Evolutionary conservation across 2,888 invertebrate species (phyloP).

Genomic region (Xestia c-nigrum): DNA sequence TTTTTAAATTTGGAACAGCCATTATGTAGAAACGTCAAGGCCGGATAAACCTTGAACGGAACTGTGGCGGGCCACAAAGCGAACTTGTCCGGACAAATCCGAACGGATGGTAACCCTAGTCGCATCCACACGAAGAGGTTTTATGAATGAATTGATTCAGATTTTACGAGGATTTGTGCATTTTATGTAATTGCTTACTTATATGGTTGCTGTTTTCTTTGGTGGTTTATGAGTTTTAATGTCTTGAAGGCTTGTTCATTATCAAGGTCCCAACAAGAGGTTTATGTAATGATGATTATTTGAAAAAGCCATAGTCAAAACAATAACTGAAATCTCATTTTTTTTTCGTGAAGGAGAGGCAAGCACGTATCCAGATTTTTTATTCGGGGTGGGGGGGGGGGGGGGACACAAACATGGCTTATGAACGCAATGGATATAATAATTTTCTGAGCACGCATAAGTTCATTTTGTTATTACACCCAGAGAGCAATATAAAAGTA

Average conservation of each 20-base stretch:
- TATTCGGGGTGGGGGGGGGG: too few relatives aligned
- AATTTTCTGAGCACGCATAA: too few relatives aligned
- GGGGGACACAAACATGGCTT: too few relatives aligned
- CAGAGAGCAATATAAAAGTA: too few relatives aligned
- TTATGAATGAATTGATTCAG: conserved; percentile 45
- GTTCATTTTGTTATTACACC: too few relatives aligned
- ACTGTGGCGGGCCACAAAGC: neutral
- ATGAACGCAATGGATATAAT: too few relatives aligned
- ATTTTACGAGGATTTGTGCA: conserved; percentile 10
- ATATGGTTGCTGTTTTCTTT: conserved; percentile 2
- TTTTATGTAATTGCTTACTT: conserved; percentile 6
- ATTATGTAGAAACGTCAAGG: neutral
- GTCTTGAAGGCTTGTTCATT: conserved; percentile 8
- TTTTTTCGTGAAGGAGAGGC: neutral
- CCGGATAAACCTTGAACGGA: neutral
- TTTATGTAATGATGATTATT: neutral
- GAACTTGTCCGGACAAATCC: neutral
- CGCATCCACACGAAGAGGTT: conserved; percentile 26
- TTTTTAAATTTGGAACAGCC: too few relatives aligned
- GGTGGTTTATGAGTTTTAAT: conserved; percentile 6
- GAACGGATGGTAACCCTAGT: neutral
- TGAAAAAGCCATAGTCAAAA: neutral
- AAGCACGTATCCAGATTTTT: too few relatives aligned
- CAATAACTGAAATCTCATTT: neutral
- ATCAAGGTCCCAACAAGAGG: neutral